A percentile compares a stretch with the other conserved stretches of the same genome.
Evolutionary conservation across 1,140 invertebrate species (phyloP).

Genomic region (Drosophila pandora): DNA sequence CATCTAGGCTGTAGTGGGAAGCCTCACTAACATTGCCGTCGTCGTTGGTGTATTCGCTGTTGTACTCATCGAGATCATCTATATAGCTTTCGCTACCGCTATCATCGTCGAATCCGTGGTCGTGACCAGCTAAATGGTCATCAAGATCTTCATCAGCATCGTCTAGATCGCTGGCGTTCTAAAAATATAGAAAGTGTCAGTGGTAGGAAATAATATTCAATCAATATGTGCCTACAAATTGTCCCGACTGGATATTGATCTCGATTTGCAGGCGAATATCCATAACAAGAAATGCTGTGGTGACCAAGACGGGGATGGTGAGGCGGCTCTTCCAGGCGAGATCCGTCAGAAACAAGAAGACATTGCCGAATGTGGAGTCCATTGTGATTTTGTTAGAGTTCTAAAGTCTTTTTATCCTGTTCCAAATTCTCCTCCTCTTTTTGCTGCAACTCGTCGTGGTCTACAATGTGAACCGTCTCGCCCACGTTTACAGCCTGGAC

Average conservation of each 20-base stretch:
- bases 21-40: conserved; percentile 58
- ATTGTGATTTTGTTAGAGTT: conserved; percentile 51
- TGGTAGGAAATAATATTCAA: background rate
- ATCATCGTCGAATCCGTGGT: conserved; percentile 52
- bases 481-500: conserved; percentile 84
- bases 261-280: conserved; percentile 85
- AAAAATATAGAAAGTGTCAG: background rate
- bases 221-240: conserved; percentile 50
- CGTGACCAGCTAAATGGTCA: conserved; percentile 30
- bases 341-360: conserved; percentile 84
- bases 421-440: conserved; percentile 9
- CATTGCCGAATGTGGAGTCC: conserved; percentile 77
- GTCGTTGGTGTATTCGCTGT: conserved; percentile 68
- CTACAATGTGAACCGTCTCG: conserved; percentile 84
- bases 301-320: conserved; percentile 84
- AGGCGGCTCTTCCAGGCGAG: conserved; percentile 85
- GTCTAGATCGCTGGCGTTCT: conserved; percentile 67
- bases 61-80: conserved; percentile 70
- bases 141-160: conserved; percentile 21
- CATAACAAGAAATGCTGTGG: conserved; percentile 84
- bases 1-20: conserved; percentile 52
- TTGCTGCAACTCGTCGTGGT: conserved; percentile 84
- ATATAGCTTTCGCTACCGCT: conserved; percentile 56
- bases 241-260: conserved; percentile 84
- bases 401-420: conserved; percentile 10